A percentile compares a stretch with the other conserved stretches of the same genome.
These are phyloP conservation scores for Neomicropteryx cornuta DNA, from an alignment of 1,140 invertebrate genomes.

Conservation along the genomic window DNA sequence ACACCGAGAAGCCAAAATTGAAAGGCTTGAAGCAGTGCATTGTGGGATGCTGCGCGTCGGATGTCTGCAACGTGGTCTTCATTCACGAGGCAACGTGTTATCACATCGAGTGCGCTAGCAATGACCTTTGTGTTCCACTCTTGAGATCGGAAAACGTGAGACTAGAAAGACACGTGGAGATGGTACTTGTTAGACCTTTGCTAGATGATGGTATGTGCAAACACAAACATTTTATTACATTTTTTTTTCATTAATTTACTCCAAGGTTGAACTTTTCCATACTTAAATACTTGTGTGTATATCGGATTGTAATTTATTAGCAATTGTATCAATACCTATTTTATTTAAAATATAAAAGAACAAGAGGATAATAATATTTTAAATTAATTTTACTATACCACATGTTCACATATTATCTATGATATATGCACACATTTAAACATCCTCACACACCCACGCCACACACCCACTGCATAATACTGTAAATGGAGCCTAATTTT, in stretches of 20 bases:
- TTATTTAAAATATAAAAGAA: too few relatives aligned
- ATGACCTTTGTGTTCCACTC: constrained; percentile 58
- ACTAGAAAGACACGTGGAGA: constrained; percentile 47
- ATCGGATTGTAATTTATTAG: background rate
- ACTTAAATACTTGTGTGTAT: background rate
- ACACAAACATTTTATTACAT: too few relatives aligned
- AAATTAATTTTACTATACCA: too few relatives aligned
- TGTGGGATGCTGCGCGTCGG: constrained; percentile 54
- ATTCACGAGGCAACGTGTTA: constrained; percentile 65
- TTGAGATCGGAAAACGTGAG: constrained; percentile 41
- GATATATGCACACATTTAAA: too few relatives aligned
- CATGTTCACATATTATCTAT: too few relatives aligned
- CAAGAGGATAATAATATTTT: too few relatives aligned
- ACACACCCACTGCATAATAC: too few relatives aligned
- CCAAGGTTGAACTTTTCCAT: background rate
- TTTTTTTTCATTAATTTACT: background rate
- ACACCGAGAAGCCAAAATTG: constrained; percentile 41
- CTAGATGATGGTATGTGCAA: constrained; percentile 23
- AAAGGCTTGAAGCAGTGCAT: constrained; percentile 54
- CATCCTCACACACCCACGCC: too few relatives aligned
- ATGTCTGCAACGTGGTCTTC: constrained; percentile 66
- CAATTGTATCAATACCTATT: background rate
- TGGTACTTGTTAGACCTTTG: constrained; percentile 68
- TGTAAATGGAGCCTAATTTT: too few relatives aligned
- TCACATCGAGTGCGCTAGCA: constrained; percentile 57